Evolutionary conservation across 2,888 invertebrate genomes (phyloP).

Genomic region (Caenorhabditis japonica): DNA sequence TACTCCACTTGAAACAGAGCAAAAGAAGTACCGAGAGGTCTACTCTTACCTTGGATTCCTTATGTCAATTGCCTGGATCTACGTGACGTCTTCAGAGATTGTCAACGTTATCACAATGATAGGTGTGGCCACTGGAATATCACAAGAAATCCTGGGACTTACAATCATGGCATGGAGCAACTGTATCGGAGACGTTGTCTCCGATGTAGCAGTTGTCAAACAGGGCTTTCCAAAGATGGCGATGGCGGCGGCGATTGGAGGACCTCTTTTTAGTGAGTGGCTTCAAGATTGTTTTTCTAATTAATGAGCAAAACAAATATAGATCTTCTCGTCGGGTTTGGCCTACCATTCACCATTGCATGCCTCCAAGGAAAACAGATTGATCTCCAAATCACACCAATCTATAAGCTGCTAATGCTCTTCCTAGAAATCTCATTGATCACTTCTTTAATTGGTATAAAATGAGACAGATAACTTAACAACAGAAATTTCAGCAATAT

Average conservation of each 20-base stretch:
- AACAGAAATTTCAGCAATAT: conserved; percentile 48
- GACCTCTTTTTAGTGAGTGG: conserved; percentile 82
- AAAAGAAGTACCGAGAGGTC: conserved; percentile 62
- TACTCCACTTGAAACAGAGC: conserved; percentile 56
- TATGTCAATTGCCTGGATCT: conserved; percentile 82
- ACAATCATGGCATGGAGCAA: conserved; percentile 84
- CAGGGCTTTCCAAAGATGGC: conserved; percentile 83
- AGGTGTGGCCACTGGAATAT: conserved; percentile 80
- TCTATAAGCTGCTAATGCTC: conserved; percentile 51
- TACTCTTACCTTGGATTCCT: conserved; percentile 81
- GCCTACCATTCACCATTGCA: conserved; percentile 71
- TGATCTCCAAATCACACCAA: conserved; percentile 42
- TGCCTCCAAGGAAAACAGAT: conserved; percentile 66
- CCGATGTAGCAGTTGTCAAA: conserved; percentile 82
- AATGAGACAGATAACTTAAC: neutral
- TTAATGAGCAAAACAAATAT: too few species aligned
- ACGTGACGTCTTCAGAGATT: conserved; percentile 82
- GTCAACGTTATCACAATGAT: conserved; percentile 81
- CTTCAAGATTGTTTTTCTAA: too few species aligned
- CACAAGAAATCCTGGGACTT: conserved; percentile 81
- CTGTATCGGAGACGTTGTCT: conserved; percentile 82
- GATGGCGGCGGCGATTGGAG: conserved; percentile 83
- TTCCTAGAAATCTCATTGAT: conserved; percentile 52
- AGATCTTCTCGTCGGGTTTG: conserved; percentile 74
- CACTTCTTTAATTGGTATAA: conserved; percentile 51